Percentiles rank a stretch among this genome's conserved stretches.
Evolutionary conservation across 2,888 invertebrate genomes (phyloP).

Genomic region (Zeuzera pyrina): DNA sequence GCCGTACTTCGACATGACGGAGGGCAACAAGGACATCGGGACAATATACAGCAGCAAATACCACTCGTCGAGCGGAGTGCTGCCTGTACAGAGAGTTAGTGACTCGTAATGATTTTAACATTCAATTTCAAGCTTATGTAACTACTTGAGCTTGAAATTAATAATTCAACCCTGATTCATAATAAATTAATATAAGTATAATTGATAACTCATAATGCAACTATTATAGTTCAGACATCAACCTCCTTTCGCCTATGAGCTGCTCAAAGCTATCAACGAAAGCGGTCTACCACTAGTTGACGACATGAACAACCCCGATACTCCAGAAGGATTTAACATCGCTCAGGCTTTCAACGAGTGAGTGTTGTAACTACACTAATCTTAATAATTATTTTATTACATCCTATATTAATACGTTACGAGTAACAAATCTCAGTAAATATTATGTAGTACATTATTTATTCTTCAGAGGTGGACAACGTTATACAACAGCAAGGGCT

Average conservation of each 20-base stretch:
- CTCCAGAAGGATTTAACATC: slow-evolving; percentile 74
- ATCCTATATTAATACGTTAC: too few species aligned
- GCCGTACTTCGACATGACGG: slow-evolving; percentile 77
- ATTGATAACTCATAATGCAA: too few species aligned
- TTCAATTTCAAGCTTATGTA: neutral
- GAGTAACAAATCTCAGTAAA: too few species aligned
- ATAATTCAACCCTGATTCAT: neutral
- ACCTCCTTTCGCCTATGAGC: slow-evolving; percentile 62
- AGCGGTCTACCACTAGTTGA: slow-evolving; percentile 65
- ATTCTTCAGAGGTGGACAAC: slow-evolving; percentile 68
- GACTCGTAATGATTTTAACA: neutral
- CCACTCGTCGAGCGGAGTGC: slow-evolving; percentile 70
- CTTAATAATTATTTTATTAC: neutral
- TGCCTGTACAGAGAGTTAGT: slow-evolving; percentile 64
- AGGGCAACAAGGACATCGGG: slow-evolving; percentile 75
- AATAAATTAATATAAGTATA: too few species aligned
- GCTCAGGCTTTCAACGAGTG: slow-evolving; percentile 75
- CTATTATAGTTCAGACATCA: slow-evolving; percentile 73
- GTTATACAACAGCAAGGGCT: slow-evolving; percentile 74
- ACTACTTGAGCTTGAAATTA: neutral
- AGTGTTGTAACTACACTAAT: too few species aligned
- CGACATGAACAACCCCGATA: slow-evolving; percentile 73
- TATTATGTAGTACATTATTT: too few species aligned
- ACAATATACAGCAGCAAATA: slow-evolving; percentile 61
- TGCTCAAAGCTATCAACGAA: slow-evolving; percentile 70